These are phyloP conservation scores for Papilio helenus DNA, from an alignment of 1,140 invertebrate species.

Conservation along the genomic window DNA sequence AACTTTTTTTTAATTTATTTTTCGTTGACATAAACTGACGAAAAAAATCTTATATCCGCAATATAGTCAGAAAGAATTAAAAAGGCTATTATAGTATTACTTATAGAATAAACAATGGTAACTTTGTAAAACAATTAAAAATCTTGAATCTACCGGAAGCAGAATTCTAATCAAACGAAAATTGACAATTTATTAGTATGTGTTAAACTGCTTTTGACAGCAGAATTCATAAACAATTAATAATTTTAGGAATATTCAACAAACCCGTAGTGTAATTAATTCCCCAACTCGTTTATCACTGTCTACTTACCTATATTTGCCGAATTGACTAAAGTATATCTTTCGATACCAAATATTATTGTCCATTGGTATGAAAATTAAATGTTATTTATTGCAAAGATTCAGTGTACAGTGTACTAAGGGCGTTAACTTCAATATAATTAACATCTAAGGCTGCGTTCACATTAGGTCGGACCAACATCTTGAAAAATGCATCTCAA, in stretches of 20 bases:
- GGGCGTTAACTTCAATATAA: background rate
- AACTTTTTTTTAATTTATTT: slow-evolving; percentile 31
- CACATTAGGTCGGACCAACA: too few species aligned
- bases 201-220: background rate
- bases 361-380: background rate
- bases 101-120: background rate
- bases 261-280: background rate
- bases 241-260: background rate
- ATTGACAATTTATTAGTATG: too few species aligned
- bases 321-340: background rate
- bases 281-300: background rate
- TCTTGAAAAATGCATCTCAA: too few species aligned
- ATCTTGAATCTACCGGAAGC: too few species aligned
- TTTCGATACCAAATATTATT: background rate
- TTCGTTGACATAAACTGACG: slow-evolving; percentile 5
- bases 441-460: too few species aligned
- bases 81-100: background rate
- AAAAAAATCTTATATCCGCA: background rate
- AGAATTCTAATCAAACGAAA: too few species aligned
- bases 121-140: too few species aligned
- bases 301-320: background rate
- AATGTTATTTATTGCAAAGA: background rate
- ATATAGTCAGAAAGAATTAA: background rate
- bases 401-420: background rate
- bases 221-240: background rate